A percentile compares a stretch with the other conserved stretches of the same genome.
Conservation (phyloP, 2,797 vertebrate genomes). For the Masticophis lateralis region DNA sequence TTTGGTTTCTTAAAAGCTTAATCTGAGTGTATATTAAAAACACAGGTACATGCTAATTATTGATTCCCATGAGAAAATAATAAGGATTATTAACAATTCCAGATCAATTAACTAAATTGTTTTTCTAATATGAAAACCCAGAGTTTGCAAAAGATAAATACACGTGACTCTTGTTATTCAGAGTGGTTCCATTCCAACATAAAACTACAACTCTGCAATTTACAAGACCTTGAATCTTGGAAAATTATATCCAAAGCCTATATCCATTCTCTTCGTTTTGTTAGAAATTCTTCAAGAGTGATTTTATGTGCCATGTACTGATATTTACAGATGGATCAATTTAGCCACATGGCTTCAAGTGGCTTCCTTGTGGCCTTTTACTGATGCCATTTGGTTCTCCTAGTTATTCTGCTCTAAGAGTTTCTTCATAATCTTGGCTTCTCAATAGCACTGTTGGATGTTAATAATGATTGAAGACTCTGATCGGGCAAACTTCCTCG, state of each 20-base stretch:
- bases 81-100: constrained; percentile 19
- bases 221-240: background rate
- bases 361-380: background rate
- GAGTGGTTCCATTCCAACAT: background rate
- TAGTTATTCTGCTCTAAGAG: background rate
- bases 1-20: background rate
- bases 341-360: background rate
- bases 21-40: background rate
- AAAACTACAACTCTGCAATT: background rate
- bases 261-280: background rate
- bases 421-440: background rate
- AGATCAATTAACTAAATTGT: constrained; percentile 37
- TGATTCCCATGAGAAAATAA: background rate
- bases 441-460: background rate
- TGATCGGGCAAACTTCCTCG: background rate
- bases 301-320: background rate
- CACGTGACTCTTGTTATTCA: background rate
- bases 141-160: constrained; percentile 20
- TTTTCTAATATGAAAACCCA: constrained; percentile 40
- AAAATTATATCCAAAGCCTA: background rate
- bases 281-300: background rate
- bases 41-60: background rate
- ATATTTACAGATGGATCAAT: background rate
- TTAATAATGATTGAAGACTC: background rate
- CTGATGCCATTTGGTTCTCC: background rate